A percentile compares a stretch with the other conserved stretches of the same genome.
phyloP scores from a whole-genome alignment of 1,140 invertebrate genomes.

The Cephus cinctus region DNA sequence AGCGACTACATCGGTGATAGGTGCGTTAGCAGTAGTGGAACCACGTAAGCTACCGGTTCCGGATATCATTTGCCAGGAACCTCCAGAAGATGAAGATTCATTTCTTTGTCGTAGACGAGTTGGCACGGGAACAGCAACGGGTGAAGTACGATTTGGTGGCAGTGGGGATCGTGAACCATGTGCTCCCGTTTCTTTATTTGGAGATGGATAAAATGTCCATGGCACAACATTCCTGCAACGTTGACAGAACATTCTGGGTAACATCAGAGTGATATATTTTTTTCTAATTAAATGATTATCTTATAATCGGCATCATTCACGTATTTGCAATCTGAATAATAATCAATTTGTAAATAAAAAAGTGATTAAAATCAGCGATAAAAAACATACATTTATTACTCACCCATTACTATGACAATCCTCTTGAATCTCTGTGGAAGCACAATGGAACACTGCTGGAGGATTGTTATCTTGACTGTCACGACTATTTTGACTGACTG shows the following conservation, averaged over 20 bases:
- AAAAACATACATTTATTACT: constrained; percentile 13
- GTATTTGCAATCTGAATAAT: no score
- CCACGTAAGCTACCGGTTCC: constrained; percentile 66
- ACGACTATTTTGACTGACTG: constrained; percentile 58
- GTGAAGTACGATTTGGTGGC: constrained; percentile 57
- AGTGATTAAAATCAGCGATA: constrained; percentile 1
- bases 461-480: constrained; percentile 55
- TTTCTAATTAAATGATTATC: neutral
- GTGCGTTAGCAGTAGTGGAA: constrained; percentile 54
- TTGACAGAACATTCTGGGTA: no score
- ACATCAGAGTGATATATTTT: neutral
- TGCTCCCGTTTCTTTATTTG: constrained; percentile 34
- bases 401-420: constrained; percentile 54
- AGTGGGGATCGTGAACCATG: constrained; percentile 44
- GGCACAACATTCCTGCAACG: constrained; percentile 36
- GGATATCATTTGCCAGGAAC: constrained; percentile 70
- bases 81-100: constrained; percentile 59
- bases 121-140: constrained; percentile 60
- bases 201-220: constrained; percentile 37
- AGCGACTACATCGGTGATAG: constrained; percentile 44
- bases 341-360: no score
- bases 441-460: constrained; percentile 46
- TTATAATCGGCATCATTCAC: no score
- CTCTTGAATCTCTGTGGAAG: constrained; percentile 42
- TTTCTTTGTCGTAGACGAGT: constrained; percentile 58